These are phyloP conservation scores for Plectropomus leopardus DNA, from an alignment of 2,113 vertebrate genomes.

Conservation along the genomic window DNA sequence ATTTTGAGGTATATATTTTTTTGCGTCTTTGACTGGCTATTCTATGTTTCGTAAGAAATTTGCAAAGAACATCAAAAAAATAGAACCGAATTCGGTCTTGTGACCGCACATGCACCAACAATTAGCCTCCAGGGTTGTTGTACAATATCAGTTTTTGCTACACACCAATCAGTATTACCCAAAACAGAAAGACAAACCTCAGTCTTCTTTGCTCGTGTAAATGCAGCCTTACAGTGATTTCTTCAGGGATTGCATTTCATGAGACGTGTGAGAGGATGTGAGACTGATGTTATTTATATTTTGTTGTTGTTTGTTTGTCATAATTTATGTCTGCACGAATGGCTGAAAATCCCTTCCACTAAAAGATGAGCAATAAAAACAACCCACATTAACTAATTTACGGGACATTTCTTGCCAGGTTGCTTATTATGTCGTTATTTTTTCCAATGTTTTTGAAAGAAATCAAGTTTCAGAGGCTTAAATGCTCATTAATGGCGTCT, in stretches of 20 bases:
- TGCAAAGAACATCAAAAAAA: too few species aligned
- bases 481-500: too few species aligned
- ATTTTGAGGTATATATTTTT: too few species aligned
- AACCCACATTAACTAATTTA: not conserved
- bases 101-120: not conserved
- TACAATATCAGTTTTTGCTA: not conserved
- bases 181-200: not conserved
- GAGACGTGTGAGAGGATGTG: not conserved
- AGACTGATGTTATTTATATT: not conserved
- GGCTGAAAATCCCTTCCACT: not conserved
- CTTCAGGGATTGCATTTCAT: conserved; percentile 33
- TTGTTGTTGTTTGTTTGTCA: not conserved
- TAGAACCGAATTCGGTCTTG: too few species aligned
- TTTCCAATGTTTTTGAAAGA: too few species aligned
- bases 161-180: not conserved
- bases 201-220: not conserved
- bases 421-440: too few species aligned
- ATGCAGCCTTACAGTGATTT: conserved; percentile 32
- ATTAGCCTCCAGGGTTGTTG: not conserved
- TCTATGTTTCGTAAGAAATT: not conserved
- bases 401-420: too few species aligned
- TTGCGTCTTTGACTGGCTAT: too few species aligned
- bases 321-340: not conserved
- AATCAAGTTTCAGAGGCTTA: too few species aligned
- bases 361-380: conserved; percentile 18